These are phyloP conservation scores for Drosophila cardini DNA, from an alignment of 1,140 invertebrate species.

Conservation along the genomic window DNA sequence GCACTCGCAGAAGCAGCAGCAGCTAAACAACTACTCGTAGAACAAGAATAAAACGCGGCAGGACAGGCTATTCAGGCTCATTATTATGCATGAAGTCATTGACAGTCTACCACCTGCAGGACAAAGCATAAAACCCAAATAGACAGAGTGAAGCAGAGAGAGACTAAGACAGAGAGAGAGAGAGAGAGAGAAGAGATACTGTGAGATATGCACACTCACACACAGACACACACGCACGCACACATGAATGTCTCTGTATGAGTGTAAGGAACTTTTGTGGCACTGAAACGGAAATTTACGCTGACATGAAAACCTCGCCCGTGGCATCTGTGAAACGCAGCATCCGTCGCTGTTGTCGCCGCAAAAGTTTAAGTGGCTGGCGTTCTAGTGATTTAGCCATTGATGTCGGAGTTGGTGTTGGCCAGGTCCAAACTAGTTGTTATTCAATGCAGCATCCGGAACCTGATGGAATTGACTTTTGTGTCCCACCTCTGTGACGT, in stretches of 20 bases:
- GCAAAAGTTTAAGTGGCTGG: slow-evolving; percentile 76
- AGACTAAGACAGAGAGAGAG: neutral
- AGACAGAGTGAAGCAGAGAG: slow-evolving; percentile 19
- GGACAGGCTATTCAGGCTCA: slow-evolving; percentile 46
- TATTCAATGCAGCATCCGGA: slow-evolving; percentile 80
- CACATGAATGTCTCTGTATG: slow-evolving; percentile 1
- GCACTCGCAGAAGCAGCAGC: slow-evolving; percentile 10
- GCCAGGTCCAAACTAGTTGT: slow-evolving; percentile 66
- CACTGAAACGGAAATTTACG: slow-evolving; percentile 75
- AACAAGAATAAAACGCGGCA: neutral
- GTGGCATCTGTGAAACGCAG: slow-evolving; percentile 71
- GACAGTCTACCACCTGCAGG: slow-evolving; percentile 80
- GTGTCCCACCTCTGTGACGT: slow-evolving; percentile 41
- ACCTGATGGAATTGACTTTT: slow-evolving; percentile 82
- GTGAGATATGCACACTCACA: slow-evolving; percentile 16
- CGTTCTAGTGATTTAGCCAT: slow-evolving; percentile 12
- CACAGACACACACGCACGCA: neutral
- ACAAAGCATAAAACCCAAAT: slow-evolving; percentile 57
- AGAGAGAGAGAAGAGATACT: neutral
- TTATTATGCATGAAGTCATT: slow-evolving; percentile 81
- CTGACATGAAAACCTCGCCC: slow-evolving; percentile 77
- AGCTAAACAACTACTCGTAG: neutral
- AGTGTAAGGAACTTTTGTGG: slow-evolving; percentile 49
- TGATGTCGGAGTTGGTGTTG: slow-evolving; percentile 29
- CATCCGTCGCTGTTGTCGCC: slow-evolving; percentile 59